These are phyloP conservation scores for Chymomyza amoena DNA, from an alignment of 2,888 invertebrate species.

Conservation along the genomic window DNA sequence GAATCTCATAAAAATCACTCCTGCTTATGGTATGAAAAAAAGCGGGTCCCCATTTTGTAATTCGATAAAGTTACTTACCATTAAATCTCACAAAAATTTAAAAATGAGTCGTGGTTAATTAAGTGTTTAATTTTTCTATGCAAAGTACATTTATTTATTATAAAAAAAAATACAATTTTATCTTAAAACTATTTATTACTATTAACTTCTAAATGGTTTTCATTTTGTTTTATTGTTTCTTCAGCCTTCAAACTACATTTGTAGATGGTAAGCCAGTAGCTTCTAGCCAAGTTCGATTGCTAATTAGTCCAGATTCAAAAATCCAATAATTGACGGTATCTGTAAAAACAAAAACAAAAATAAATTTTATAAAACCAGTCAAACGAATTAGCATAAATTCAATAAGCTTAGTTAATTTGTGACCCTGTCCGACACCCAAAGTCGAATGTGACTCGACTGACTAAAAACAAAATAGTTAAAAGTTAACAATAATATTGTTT, in stretches of 20 bases:
- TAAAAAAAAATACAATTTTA: too few species aligned
- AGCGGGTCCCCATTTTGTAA: too few species aligned
- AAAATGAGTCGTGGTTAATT: too few species aligned
- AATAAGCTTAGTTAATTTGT: slow-evolving; percentile 44
- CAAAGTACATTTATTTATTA: too few species aligned
- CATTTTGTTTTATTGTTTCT: slow-evolving; percentile 15
- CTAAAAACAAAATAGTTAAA: not conserved
- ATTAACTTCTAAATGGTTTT: slow-evolving; percentile 9
- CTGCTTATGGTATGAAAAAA: too few species aligned
- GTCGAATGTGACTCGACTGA: slow-evolving; percentile 15
- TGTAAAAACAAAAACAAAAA: slow-evolving; percentile 50
- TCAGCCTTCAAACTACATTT: slow-evolving; percentile 14
- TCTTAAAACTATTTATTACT: too few species aligned
- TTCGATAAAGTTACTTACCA: too few species aligned
- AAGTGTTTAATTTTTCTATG: too few species aligned
- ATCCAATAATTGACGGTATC: slow-evolving; percentile 75
- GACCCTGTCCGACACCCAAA: slow-evolving; percentile 28
- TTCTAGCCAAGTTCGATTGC: slow-evolving; percentile 25
- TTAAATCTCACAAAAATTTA: too few species aligned
- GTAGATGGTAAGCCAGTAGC: slow-evolving; percentile 12
- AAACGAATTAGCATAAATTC: slow-evolving; percentile 53
- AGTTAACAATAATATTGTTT: not conserved
- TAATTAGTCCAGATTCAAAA: slow-evolving; percentile 74
- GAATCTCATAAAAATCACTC: too few species aligned
- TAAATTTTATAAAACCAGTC: slow-evolving; percentile 22